Evolutionary conservation across 2,113 vertebrate genomes (phyloP), one percentile per base, ranked within the genome.

Genomic region (Cygnus buccinator): DNA sequence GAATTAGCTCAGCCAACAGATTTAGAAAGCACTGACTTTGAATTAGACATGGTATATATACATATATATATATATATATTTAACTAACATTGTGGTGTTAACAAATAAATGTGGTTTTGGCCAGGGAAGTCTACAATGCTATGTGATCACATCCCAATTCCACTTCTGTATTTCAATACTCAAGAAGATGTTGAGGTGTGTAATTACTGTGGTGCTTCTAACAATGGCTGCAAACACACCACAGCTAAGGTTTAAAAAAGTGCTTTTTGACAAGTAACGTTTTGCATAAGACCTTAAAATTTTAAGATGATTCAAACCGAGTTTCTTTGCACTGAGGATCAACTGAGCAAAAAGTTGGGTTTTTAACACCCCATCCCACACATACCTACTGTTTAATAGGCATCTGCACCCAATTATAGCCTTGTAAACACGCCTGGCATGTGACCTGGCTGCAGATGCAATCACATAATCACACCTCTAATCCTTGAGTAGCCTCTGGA

Each of bases 401-500:
- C 50, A 93, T 70, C 82, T 94, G 62, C 37, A 89, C 57, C 26
- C 80, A 82, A 50, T 89, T 93, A 93, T 14, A 89, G 77, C 58
- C 70, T 70, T 76, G 77, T 96, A 92, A 95, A 93, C 70, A 95
- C 31, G 80, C 58, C 77, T 87, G 88, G 86, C 52, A 73, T 61
- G 76, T 87, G 92, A 94, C 62, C 77, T 79, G 84, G 83, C 80
- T 89, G 77, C 66, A 89, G 80, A 89, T 54, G 55, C 74, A 79
- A 87, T 65, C 79, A 81, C 3, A 9, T 90, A 95, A 96, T 93
- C 90, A 89, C 89, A 94, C 33, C 73, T 91, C 84, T 96, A 97
- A 97, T 79, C 86, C 92, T 70, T 89, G 17, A 84, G 59, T 74
- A 95, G 89, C 66, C 83, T 94, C 70, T 90, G 72, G 65, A 95